phyloP scores from a whole-genome alignment of 2,888 invertebrate species.

The Oscheius sp. region DNA sequence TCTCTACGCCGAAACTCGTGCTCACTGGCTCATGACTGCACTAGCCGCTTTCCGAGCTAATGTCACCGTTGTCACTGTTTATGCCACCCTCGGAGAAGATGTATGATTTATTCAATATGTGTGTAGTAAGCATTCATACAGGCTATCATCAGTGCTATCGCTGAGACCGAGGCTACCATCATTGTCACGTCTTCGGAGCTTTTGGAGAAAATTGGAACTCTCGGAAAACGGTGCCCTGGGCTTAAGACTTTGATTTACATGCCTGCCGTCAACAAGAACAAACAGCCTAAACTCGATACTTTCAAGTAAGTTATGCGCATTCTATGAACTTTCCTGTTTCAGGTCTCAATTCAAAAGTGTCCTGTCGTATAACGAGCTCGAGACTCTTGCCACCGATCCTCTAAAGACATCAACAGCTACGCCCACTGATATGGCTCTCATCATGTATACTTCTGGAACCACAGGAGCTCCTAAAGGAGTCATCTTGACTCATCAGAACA shows the following conservation, averaged over 20 bases:
- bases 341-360: constrained; percentile 60
- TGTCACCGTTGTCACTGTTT: constrained; percentile 91
- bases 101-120: constrained; percentile 23
- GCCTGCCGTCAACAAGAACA: constrained; percentile 46
- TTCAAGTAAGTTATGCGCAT: constrained; percentile 35
- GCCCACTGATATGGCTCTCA: constrained; percentile 80
- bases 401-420: constrained; percentile 52
- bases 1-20: constrained; percentile 95
- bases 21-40: constrained; percentile 96
- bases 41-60: constrained; percentile 95
- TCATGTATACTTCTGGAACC: constrained; percentile 93
- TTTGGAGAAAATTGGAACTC: constrained; percentile 83
- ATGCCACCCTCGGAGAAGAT: constrained; percentile 94
- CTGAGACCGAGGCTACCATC: constrained; percentile 92
- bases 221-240: constrained; percentile 55
- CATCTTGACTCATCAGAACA: constrained; percentile 74
- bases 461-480: constrained; percentile 80
- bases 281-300: constrained; percentile 32
- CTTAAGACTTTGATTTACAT: constrained; percentile 68
- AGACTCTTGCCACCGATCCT: constrained; percentile 45
- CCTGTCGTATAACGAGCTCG: constrained; percentile 55
- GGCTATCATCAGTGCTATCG: constrained; percentile 93
- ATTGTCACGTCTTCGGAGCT: constrained; percentile 92
- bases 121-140: not conserved
- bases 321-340: constrained; percentile 25